Conservation (phyloP, 2,113 vertebrate species). For the Phylloscopus trochiloides region DNA sequence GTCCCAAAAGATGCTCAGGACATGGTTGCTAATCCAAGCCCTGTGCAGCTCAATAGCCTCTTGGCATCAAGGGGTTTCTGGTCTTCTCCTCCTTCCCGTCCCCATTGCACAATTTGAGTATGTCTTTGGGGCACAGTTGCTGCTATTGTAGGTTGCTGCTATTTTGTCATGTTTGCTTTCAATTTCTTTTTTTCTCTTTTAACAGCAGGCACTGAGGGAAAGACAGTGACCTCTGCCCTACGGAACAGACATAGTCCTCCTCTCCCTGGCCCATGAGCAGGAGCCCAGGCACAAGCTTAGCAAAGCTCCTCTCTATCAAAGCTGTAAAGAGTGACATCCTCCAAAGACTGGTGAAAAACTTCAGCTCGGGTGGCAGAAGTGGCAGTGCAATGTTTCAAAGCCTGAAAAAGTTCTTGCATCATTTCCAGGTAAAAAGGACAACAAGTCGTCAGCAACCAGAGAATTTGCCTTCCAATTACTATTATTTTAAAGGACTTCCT, state of each 20-base stretch:
- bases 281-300: not conserved
- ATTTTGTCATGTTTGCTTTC: not conserved
- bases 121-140: fast-evolving
- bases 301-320: not conserved
- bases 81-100: not conserved
- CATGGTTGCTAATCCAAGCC: not conserved
- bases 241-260: not conserved
- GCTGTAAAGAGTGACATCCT: not conserved
- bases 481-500: not conserved
- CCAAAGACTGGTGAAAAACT: not conserved
- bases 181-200: not conserved
- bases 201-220: not conserved
- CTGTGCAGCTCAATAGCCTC: not conserved
- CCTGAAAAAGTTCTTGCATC: not conserved
- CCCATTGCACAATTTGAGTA: not conserved
- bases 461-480: not conserved
- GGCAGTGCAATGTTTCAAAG: not conserved
- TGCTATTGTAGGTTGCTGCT: not conserved
- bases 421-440: not conserved
- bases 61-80: not conserved
- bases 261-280: not conserved
- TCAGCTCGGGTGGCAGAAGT: not conserved
- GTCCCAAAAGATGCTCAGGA: not conserved
- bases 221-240: not conserved
- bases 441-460: not conserved